These are phyloP conservation scores for Trachelipus rathkii DNA, from an alignment of 1,140 invertebrate species.

Conservation along the genomic window DNA sequence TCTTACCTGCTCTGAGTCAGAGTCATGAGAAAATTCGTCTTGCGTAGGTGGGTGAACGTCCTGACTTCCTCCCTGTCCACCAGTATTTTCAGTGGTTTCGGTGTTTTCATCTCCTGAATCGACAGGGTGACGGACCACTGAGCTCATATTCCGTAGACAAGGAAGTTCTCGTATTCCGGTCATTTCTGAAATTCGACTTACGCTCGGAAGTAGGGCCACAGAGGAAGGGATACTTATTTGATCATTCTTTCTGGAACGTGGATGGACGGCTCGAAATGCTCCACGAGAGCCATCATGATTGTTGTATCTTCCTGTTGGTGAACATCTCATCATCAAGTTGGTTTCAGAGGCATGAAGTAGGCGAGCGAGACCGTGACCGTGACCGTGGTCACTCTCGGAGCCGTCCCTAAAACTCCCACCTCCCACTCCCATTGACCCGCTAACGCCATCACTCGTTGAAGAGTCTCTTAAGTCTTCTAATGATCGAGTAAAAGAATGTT, in stretches of 20 bases:
- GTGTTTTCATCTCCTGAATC: conserved; percentile 39
- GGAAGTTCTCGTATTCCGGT: conserved; percentile 25
- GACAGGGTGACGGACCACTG: conserved; percentile 17
- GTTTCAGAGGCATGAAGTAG: conserved; percentile 42
- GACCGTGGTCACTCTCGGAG: conserved; percentile 40
- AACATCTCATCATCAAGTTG: conserved; percentile 35
- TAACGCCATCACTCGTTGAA: conserved; percentile 42
- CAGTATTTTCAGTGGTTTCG: conserved; percentile 39
- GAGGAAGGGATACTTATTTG: conserved; percentile 26
- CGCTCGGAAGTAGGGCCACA: conserved; percentile 12
- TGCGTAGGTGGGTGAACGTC: conserved; percentile 47
- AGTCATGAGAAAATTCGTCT: conserved; percentile 46
- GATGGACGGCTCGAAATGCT: conserved; percentile 27
- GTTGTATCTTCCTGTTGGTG: conserved; percentile 21
- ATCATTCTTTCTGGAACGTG: neutral
- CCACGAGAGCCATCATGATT: conserved; percentile 18
- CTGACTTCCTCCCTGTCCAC: conserved; percentile 47
- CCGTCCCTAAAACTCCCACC: conserved; percentile 42
- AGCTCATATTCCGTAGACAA: neutral
- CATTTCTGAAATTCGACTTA: conserved; percentile 27
- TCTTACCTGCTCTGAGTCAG: conserved; percentile 43
- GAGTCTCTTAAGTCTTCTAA: conserved; percentile 47
- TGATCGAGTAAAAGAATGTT: conserved; percentile 45
- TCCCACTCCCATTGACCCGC: conserved; percentile 29
- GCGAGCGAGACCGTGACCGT: conserved; percentile 38